phyloP scores from a whole-genome alignment of 2,888 invertebrate genomes.

The Tipula confusa region DNA sequence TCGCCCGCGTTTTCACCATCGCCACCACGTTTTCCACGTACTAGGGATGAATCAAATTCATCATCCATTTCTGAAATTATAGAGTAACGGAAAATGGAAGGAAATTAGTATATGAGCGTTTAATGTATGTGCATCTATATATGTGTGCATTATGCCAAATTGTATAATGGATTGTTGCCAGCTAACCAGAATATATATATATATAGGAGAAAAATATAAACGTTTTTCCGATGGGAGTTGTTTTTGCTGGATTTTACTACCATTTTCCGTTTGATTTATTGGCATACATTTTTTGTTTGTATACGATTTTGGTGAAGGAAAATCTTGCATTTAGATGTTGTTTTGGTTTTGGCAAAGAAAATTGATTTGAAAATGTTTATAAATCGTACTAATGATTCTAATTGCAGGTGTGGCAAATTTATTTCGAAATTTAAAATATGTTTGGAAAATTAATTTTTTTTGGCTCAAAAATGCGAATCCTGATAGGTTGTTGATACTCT shows the following conservation, averaged over 20 bases:
- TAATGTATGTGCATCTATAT: background rate
- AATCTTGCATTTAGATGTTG: background rate
- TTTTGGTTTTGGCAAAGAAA: background rate
- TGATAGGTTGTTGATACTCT: no score
- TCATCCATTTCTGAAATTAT: background rate
- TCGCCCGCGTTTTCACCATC: conserved; percentile 36
- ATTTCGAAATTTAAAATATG: background rate
- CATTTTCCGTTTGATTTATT: background rate
- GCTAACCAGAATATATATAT: background rate
- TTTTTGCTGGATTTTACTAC: background rate
- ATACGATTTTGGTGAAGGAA: background rate
- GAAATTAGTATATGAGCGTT: background rate
- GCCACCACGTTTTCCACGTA: conserved; percentile 46
- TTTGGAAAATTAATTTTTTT: no score
- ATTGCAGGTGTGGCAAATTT: background rate
- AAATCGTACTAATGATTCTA: background rate
- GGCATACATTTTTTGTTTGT: background rate
- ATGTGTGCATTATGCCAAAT: background rate
- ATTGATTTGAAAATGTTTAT: background rate
- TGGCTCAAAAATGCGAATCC: no score
- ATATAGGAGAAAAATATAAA: background rate
- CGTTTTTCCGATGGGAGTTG: background rate
- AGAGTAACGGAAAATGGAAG: background rate
- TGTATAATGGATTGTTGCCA: background rate
- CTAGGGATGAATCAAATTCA: conserved; percentile 27